These are phyloP conservation scores for Aurelia aurita DNA, from an alignment of 30 jellyfish, hydroid and myxozoan species.

Conservation along the genomic window DNA sequence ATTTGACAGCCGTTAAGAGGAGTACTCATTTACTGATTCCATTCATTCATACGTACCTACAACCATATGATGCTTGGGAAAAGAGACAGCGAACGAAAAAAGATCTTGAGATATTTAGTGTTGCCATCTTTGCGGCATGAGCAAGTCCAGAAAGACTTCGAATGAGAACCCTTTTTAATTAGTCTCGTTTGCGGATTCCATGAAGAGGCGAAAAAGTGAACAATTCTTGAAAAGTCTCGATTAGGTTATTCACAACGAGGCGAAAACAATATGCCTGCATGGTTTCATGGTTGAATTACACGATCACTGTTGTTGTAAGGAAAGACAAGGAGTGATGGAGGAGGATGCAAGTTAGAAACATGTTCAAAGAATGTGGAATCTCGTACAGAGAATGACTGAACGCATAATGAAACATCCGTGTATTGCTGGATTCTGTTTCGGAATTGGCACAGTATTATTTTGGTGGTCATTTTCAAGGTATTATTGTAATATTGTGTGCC, in stretches of 20 bases:
- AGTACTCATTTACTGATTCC: too few species aligned
- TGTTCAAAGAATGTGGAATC: not conserved
- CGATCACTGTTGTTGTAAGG: constrained; percentile 9
- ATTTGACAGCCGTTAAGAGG: too few species aligned
- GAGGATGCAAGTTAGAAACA: not conserved
- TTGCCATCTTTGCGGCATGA: too few species aligned
- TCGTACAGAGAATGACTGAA: not conserved
- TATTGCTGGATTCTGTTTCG: constrained; percentile 33
- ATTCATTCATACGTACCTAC: too few species aligned
- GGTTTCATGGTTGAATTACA: not conserved
- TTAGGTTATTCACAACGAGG: constrained; percentile 1
- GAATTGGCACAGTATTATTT: constrained; percentile 10
- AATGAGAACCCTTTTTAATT: too few species aligned
- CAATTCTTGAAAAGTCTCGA: constrained; percentile 4
- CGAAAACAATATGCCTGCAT: not conserved
- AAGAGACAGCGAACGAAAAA: too few species aligned
- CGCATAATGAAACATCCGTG: constrained; percentile 61
- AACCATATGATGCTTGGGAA: too few species aligned
- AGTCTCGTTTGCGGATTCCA: not conserved
- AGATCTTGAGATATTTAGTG: too few species aligned
- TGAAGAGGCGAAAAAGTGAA: not conserved
- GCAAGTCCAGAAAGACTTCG: too few species aligned
- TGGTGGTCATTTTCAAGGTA: constrained; percentile 51
- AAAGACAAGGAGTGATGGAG: not conserved
- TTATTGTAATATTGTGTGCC: too few species aligned